Evolutionary conservation across 2,888 invertebrate genomes (phyloP).

Genomic region (Orchestes rusci): DNA sequence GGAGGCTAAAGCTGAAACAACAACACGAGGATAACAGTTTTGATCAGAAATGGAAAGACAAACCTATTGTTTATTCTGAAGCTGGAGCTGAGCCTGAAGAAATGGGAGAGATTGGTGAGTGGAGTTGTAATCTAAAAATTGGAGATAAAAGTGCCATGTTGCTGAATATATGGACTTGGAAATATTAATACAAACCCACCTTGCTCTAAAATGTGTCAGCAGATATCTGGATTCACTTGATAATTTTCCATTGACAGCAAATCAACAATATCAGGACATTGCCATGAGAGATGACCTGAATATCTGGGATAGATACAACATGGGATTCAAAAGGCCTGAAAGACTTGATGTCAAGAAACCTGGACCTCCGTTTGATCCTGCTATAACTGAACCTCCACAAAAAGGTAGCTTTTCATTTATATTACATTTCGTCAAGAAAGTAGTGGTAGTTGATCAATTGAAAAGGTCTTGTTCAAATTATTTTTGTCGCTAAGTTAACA

Average conservation of each 20-base stretch:
- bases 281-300: conserved; percentile 45
- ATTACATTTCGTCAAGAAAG: no score
- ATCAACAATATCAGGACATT: no score
- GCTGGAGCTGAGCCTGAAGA: conserved; percentile 45
- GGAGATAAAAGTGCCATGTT: neutral
- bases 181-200: no score
- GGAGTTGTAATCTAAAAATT: neutral
- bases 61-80: conserved; percentile 52
- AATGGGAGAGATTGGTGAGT: conserved; percentile 11
- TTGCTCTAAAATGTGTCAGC: no score
- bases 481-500: no score
- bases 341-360: conserved; percentile 91
- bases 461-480: no score
- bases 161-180: no score
- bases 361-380: conserved; percentile 73
- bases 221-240: no score
- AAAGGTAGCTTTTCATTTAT: no score
- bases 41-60: conserved; percentile 24
- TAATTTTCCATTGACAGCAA: no score
- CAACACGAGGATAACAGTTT: conserved; percentile 23
- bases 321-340: conserved; percentile 82
- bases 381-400: conserved; percentile 41
- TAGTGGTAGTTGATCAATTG: no score
- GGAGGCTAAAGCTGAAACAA: conserved; percentile 33
- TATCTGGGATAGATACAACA: conserved; percentile 56